Evolutionary conservation across 2,888 invertebrate genomes (phyloP), one percentile per base, ranked within the genome.

Genomic region (Reticulitermes lucifugus): DNA sequence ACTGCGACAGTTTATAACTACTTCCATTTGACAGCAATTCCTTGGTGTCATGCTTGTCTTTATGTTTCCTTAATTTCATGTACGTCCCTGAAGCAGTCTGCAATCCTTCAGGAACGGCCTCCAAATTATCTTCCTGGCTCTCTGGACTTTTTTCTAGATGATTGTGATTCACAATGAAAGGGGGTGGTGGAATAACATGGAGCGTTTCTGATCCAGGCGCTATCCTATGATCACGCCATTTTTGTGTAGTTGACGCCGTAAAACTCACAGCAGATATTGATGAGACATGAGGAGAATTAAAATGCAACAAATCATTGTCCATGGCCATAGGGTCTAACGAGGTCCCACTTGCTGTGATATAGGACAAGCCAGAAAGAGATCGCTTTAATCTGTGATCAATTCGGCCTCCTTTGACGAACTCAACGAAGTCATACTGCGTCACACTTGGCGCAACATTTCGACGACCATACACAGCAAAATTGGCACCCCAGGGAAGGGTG

Each of bases 391-490:
- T 93, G 89, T 96, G 96, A 89, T 96, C 96, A 86, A 96, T 93
- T 85, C 96, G 92, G 82, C 96, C 96, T 59, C 96, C 96, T 89
- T 96, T 96, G 88, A 98, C 96, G 90, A 98, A 97, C 92, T 98
- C 97, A 88, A 97, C 97, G 91, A 99, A 98, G 91, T 99, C 99
- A 91, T 98, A 98, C 91, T 98, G 97, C 87, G 98, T 98, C 89
- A 99, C 97, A 90, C 98, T 97, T 22, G 99, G 99, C 60, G 97
- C 97, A 84, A 98, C 97, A 91, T 98, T 98, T 89, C 98, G 94
- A 88, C 99, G 94, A 55, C 98, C 98, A 91, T 99, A 98, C 87
- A 99, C 96, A 82, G 98, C 99, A 90, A 99, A 97, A 92, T 97
- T 97, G 83, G 97, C 96, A 88, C 97, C 97, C 96, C 97, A 97